Conservation (phyloP, 2,888 invertebrate species). For the Perizoma flavofasciatum region DNA sequence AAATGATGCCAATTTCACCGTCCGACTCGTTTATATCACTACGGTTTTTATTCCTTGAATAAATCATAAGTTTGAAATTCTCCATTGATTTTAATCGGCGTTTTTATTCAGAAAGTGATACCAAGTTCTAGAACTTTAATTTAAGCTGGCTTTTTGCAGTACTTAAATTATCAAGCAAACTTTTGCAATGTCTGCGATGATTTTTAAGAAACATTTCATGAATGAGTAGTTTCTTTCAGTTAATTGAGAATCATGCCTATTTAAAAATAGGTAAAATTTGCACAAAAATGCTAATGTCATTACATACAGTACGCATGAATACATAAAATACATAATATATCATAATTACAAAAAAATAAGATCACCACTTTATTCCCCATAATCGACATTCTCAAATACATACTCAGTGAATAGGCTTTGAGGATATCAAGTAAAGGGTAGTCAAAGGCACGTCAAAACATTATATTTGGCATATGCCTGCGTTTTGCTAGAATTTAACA, state of each 20-base stretch:
- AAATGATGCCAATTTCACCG: slow-evolving; percentile 27
- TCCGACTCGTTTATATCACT: slow-evolving; percentile 20
- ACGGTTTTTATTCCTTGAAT: slow-evolving; percentile 27
- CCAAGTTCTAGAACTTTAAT: slow-evolving; percentile 12
- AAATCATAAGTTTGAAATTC: slow-evolving; percentile 27
- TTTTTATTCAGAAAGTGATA: slow-evolving; percentile 27
- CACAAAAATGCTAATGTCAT: no score
- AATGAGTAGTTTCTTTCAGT: slow-evolving; percentile 18
- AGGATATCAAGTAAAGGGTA: no score
- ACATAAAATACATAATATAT: no score
- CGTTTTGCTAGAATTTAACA: no score
- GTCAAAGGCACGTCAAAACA: no score
- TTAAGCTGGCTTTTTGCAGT: slow-evolving; percentile 19
- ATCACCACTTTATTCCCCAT: no score
- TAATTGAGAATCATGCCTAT: slow-evolving; percentile 6
- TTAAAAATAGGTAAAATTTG: no score
- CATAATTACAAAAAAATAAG: no score
- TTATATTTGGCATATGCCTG: no score
- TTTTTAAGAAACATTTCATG: slow-evolving; percentile 13
- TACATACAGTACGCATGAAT: no score
- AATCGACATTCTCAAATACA: no score
- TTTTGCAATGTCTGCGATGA: slow-evolving; percentile 18
- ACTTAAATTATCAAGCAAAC: slow-evolving; percentile 14
- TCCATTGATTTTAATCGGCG: slow-evolving; percentile 25
- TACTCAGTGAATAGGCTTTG: no score